These are phyloP conservation scores for Cryptotermes secundus DNA, from an alignment of 1,140 invertebrate species.

Conservation along the genomic window DNA sequence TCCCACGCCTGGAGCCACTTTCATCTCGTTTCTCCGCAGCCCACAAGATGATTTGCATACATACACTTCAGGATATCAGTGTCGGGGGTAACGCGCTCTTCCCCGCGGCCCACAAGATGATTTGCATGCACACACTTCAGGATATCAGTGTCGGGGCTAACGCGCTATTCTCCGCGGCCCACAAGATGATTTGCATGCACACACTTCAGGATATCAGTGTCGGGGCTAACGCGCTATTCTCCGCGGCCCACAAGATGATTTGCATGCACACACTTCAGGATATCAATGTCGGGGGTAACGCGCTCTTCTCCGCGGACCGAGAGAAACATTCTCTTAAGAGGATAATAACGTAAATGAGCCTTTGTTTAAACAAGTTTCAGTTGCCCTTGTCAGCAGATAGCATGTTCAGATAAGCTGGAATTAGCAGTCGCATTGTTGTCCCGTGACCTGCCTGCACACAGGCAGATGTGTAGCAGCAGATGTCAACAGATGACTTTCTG, in stretches of 20 bases:
- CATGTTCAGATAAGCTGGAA: neutral
- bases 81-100: neutral
- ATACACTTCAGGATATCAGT: neutral
- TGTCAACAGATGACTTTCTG: neutral
- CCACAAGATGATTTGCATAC: neutral
- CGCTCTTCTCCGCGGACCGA: neutral
- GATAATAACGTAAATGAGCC: neutral
- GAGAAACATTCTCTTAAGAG: neutral
- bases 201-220: neutral
- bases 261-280: neutral
- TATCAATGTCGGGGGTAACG: neutral
- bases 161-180: neutral
- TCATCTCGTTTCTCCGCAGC: neutral
- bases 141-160: neutral
- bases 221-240: neutral
- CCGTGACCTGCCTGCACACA: neutral
- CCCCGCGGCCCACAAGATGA: neutral
- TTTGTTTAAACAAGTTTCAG: neutral
- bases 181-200: neutral
- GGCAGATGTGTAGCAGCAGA: neutral
- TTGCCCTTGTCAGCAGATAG: neutral
- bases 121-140: neutral
- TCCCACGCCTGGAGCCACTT: neutral
- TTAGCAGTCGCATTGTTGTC: neutral
- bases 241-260: neutral